These are phyloP conservation scores for Drosophila borealis DNA, from an alignment of 2,888 invertebrate genomes.

Conservation along the genomic window DNA sequence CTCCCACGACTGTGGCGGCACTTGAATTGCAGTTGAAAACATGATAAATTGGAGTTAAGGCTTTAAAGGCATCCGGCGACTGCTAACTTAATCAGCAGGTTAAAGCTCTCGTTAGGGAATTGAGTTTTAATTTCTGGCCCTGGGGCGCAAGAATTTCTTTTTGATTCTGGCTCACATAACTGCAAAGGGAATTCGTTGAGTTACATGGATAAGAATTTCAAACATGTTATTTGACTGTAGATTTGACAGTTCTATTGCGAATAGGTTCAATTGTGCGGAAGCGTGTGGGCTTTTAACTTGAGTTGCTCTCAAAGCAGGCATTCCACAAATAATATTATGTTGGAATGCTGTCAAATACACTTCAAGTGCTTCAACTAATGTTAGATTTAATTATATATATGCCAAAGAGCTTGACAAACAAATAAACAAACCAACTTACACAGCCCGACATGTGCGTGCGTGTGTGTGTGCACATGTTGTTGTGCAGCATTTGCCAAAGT, in stretches of 20 bases:
- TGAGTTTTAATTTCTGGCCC: slow-evolving; percentile 1
- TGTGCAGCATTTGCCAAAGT: slow-evolving; percentile 63
- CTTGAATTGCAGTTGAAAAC: slow-evolving; percentile 46
- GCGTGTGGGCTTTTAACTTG: slow-evolving; percentile 38
- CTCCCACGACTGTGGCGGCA: slow-evolving; percentile 34
- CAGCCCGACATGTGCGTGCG: slow-evolving; percentile 8
- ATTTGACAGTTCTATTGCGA: slow-evolving; percentile 9
- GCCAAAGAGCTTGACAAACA: slow-evolving; percentile 48
- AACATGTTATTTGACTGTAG: slow-evolving; percentile 4
- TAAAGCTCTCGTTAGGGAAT: slow-evolving; percentile 1
- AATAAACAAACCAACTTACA: slow-evolving; percentile 49
- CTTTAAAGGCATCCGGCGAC: slow-evolving; percentile 36
- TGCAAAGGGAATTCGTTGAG: slow-evolving; percentile 4
- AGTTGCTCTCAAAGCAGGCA: slow-evolving; percentile 23
- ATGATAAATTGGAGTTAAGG: slow-evolving; percentile 33
- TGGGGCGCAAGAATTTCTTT: slow-evolving; percentile 13
- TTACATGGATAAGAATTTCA: slow-evolving; percentile 11
- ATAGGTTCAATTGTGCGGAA: slow-evolving; percentile 45
- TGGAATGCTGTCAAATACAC: slow-evolving; percentile 54
- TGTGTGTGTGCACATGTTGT: slow-evolving; percentile 4
- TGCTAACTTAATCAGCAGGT: slow-evolving; percentile 21
- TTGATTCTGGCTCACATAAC: slow-evolving; percentile 50
- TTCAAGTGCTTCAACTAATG: slow-evolving; percentile 62
- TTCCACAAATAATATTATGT: slow-evolving; percentile 62
- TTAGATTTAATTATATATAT: slow-evolving; percentile 71